A percentile compares a stretch with the other conserved stretches of the same genome.
Conservation (phyloP, 2,888 invertebrate species). For the Timandra comae region DNA sequence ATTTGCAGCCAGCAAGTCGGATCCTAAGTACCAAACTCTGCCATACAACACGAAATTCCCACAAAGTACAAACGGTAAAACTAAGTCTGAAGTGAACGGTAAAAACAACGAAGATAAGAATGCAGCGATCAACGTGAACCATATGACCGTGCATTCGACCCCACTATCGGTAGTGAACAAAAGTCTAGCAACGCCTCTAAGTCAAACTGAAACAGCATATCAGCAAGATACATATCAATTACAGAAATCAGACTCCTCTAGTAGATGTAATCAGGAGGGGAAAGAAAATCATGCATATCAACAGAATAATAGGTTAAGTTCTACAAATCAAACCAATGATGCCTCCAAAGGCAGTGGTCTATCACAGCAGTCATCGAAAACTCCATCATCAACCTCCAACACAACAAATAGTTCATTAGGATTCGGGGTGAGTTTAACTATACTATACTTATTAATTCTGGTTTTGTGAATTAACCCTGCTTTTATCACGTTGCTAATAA, state of each 20-base stretch:
- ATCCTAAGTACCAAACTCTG: slow-evolving; percentile 94
- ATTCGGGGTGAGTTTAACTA: slow-evolving; percentile 71
- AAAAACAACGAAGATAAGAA: slow-evolving; percentile 61
- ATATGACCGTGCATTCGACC: slow-evolving; percentile 75
- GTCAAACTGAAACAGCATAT: slow-evolving; percentile 76
- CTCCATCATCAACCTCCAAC: slow-evolving; percentile 61
- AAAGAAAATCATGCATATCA: slow-evolving; percentile 76
- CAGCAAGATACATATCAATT: slow-evolving; percentile 73
- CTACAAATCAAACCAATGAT: slow-evolving; percentile 59
- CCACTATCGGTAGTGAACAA: slow-evolving; percentile 77
- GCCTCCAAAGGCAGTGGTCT: slow-evolving; percentile 47
- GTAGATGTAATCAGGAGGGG: slow-evolving; percentile 71
- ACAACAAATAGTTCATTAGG: slow-evolving; percentile 63
- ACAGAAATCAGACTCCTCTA: slow-evolving; percentile 71
- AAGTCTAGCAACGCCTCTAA: slow-evolving; percentile 80
- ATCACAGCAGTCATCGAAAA: slow-evolving; percentile 50
- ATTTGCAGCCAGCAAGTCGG: slow-evolving; percentile 88
- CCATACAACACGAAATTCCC: slow-evolving; percentile 93
- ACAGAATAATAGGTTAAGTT: slow-evolving; percentile 64
- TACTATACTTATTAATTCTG: too few species aligned
- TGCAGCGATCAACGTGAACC: slow-evolving; percentile 62
- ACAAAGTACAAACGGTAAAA: slow-evolving; percentile 69
- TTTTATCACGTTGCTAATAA: slow-evolving; percentile 15
- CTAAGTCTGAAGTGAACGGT: slow-evolving; percentile 55
- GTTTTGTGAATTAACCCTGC: slow-evolving; percentile 8